Evolutionary conservation across 92 coral and sea anemone species (phyloP), one percentile per base, ranked within the genome.

Genomic region (Pocillopora grandis): DNA sequence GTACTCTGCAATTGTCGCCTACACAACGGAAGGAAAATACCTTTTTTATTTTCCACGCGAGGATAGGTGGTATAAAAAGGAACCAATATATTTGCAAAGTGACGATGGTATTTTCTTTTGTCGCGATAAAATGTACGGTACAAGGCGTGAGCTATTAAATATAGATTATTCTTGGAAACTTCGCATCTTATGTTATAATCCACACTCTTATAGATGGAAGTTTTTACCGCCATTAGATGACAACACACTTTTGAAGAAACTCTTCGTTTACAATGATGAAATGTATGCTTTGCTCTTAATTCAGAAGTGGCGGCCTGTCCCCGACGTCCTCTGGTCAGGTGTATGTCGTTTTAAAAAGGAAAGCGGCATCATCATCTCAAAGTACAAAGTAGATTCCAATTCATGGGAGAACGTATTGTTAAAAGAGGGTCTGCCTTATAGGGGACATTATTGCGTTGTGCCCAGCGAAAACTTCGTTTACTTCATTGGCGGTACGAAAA

Each of bases 351-450:
- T 48, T 70, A 4, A 58, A 12, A 42, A 72, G n/a, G 21, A 18
- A 72, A 57, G n/a, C 48, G 27, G 37, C n/a, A 37, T 27, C 23
- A 37, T 7, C 16, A 48, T 72, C 33, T 48, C 58, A 17, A 72
- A 27, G 62, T 72, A 72, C 77, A 72, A 72, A 72, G 60, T 36
- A 18, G 77, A 72, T 48, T 48, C 61, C 1, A 72, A 52, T 16
- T 72, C 77, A 23, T 49, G 77, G 77, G 21, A 72, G n/a, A 36
- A 49, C 21, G 12, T 72, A 49, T 9, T 17, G 20, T 52, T 61
- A 72, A 48, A 19, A 48, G 18, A 52, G 18, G 76, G 55, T 37
- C 11, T n/a, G 52, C 1, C 31, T 27, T 27, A 27, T 27, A 72
- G 77, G 55, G 9, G 7, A 21, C 60, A 61, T 12, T 18, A 48